Evolutionary conservation across 2,888 invertebrate genomes (phyloP).

Genomic region (Drosophila neotestacea): DNA sequence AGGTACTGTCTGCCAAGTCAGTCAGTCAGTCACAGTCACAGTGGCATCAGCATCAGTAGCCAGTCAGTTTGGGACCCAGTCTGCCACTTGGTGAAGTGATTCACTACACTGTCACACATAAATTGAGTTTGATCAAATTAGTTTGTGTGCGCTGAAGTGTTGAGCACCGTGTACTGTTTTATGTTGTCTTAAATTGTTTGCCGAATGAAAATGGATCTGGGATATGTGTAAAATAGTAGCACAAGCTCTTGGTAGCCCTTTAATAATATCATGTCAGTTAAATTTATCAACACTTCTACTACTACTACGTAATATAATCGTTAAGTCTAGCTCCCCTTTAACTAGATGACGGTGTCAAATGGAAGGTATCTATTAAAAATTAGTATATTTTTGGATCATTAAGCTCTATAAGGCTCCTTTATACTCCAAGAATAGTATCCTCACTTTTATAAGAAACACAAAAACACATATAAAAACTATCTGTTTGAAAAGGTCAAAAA

Average conservation of each 20-base stretch:
- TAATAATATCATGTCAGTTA: background rate
- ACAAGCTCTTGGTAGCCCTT: background rate
- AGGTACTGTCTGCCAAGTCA: constrained; percentile 29
- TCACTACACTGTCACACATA: constrained; percentile 39
- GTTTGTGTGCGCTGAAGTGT: constrained; percentile 52
- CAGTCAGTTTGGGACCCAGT: constrained; percentile 15
- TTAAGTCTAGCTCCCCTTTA: too few species aligned
- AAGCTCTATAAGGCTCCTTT: too few species aligned
- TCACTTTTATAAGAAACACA: too few species aligned
- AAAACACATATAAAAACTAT: too few species aligned
- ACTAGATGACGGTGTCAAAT: too few species aligned
- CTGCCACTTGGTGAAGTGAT: constrained; percentile 20
- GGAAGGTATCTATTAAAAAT: too few species aligned
- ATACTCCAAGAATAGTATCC: too few species aligned
- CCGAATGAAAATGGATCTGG: constrained; percentile 7
- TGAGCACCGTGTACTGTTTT: constrained; percentile 37
- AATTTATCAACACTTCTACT: background rate
- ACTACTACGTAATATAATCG: too few species aligned
- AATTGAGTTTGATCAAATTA: constrained; percentile 77
- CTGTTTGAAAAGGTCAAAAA: too few species aligned
- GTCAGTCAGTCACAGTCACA: constrained; percentile 14
- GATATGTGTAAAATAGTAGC: background rate
- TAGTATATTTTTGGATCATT: too few species aligned
- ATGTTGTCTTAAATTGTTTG: constrained; percentile 52
- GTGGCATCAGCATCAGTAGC: constrained; percentile 14